These are phyloP conservation scores for Pinctada fucata DNA, from an alignment of 2,888 invertebrate species.

Conservation along the genomic window DNA sequence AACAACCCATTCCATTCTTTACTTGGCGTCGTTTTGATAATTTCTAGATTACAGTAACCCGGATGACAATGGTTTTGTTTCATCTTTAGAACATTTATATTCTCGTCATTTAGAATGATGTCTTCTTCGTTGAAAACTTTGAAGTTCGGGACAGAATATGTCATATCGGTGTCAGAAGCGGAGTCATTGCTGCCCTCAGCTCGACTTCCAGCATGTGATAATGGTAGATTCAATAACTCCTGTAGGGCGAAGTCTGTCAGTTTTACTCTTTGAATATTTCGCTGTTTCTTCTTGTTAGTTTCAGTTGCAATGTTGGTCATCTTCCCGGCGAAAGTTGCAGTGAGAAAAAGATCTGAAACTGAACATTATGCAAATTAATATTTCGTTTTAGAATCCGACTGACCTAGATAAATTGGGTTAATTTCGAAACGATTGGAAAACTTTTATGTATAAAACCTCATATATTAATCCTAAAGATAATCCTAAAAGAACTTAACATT, in stretches of 20 bases:
- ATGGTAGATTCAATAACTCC: neutral
- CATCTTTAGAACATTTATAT: neutral
- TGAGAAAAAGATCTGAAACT: too few species aligned
- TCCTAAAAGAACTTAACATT: too few species aligned
- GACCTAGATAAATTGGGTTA: too few species aligned
- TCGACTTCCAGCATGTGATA: neutral
- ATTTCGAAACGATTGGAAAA: too few species aligned
- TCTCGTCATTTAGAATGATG: neutral
- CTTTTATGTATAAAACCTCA: too few species aligned
- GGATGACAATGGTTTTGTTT: neutral
- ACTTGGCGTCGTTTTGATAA: neutral
- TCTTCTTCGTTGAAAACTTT: neutral
- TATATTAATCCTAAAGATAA: too few species aligned
- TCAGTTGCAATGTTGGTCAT: too few species aligned
- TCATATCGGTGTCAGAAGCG: neutral
- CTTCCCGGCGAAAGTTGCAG: too few species aligned
- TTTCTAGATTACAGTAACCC: slow-evolving; percentile 1
- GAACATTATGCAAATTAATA: too few species aligned
- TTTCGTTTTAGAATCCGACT: too few species aligned
- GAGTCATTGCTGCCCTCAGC: neutral
- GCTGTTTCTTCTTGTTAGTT: neutral
- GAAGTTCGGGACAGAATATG: neutral
- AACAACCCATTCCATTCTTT: neutral
- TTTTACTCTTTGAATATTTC: neutral
- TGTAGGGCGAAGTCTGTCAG: neutral